phyloP scores from a whole-genome alignment of 2,797 vertebrate species.

The Pyrocephalus nanus region DNA sequence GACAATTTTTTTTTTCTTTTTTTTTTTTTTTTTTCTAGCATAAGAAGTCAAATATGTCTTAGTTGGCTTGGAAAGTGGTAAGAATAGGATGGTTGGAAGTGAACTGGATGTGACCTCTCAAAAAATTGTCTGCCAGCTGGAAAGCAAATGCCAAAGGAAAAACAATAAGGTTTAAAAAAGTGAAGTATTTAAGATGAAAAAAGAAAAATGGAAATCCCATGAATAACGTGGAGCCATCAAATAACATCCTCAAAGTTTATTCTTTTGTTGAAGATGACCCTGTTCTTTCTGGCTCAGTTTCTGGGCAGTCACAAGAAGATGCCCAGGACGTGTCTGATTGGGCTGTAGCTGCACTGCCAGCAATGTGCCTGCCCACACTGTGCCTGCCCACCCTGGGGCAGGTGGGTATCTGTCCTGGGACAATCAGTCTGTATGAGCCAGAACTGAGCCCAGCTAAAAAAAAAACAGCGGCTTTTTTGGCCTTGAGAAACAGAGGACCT shows the following conservation, averaged over 20 bases:
- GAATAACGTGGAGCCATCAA: neutral
- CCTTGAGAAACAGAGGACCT: neutral
- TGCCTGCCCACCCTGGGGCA: neutral
- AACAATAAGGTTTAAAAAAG: neutral
- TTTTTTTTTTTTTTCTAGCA: no score
- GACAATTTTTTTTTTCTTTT: neutral
- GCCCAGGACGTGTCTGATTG: neutral
- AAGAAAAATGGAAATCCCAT: no score
- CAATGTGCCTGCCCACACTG: fast-evolving
- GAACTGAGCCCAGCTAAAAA: neutral
- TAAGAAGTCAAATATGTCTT: neutral
- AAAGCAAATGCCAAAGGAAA: neutral
- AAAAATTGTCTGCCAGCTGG: neutral
- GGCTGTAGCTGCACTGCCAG: neutral
- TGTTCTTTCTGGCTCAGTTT: neutral
- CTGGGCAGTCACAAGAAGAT: neutral
- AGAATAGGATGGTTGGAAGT: neutral
- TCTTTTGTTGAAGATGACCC: neutral
- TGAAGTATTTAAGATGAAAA: neutral
- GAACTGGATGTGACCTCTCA: neutral
- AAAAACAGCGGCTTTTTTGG: neutral
- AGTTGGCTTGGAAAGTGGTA: neutral
- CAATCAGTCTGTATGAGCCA: neutral
- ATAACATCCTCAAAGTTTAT: neutral
- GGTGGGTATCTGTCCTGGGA: neutral